Evolutionary conservation across 2,888 invertebrate genomes (phyloP).

Genomic region (Catotricha subobsoleta): DNA sequence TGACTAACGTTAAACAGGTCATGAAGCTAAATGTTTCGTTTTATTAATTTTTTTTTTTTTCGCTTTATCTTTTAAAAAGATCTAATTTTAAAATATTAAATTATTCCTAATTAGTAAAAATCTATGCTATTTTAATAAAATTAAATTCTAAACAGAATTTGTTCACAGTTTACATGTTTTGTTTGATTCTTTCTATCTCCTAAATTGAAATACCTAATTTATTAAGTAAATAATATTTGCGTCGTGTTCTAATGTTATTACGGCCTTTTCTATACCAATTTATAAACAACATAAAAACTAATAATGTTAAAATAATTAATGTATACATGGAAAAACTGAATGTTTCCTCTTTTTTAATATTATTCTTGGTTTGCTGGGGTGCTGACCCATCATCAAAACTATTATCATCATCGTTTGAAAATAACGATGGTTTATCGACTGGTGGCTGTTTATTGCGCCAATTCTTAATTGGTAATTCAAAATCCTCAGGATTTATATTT

Average conservation of each 20-base stretch:
- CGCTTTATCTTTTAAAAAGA: no score
- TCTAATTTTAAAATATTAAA: no score
- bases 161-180: no score
- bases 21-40: no score
- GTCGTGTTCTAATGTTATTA: slow-evolving; percentile 9
- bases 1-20: no score
- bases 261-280: slow-evolving; percentile 17
- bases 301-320: slow-evolving; percentile 16
- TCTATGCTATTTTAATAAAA: no score
- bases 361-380: slow-evolving; percentile 7
- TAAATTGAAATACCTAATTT: slow-evolving; percentile 8
- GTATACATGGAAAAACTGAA: slow-evolving; percentile 15
- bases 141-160: no score
- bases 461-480: not conserved
- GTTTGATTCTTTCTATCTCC: no score
- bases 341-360: slow-evolving; percentile 12
- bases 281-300: slow-evolving; percentile 17
- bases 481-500: slow-evolving; percentile 1
- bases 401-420: not conserved
- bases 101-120: no score
- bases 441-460: slow-evolving; percentile 4
- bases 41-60: no score
- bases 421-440: not conserved
- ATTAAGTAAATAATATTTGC: slow-evolving; percentile 8
- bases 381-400: not conserved